A percentile compares a stretch with the other conserved stretches of the same genome.
Conservation (phyloP, 2,888 invertebrate genomes). For the Eumacrocentrus americanus region DNA sequence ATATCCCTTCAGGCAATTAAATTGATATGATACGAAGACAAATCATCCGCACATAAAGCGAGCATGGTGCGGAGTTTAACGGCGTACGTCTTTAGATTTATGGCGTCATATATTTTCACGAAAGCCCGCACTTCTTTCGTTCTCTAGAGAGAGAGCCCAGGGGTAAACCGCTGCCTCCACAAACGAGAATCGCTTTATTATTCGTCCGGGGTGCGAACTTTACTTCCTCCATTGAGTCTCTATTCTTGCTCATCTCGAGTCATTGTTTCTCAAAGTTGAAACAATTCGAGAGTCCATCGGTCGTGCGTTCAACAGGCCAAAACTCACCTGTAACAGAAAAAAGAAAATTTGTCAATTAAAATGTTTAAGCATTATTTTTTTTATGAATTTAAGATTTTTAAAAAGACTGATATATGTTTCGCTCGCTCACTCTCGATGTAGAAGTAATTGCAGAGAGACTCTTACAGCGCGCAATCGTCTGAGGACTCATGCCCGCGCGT, state of each 20-base stretch:
- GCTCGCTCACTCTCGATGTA: neutral
- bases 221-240: slow-evolving; percentile 4
- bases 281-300: neutral
- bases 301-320: neutral
- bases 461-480: neutral
- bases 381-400: too few species aligned
- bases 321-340: slow-evolving; percentile 22
- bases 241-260: neutral
- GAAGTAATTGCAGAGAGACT: slow-evolving; percentile 3
- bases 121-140: slow-evolving; percentile 34
- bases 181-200: slow-evolving; percentile 27
- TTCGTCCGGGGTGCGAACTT: slow-evolving; percentile 17
- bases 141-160: slow-evolving; percentile 13
- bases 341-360: too few species aligned
- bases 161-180: slow-evolving; percentile 13
- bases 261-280: neutral
- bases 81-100: slow-evolving; percentile 37
- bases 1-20: neutral
- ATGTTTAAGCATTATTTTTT: neutral
- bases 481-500: slow-evolving; percentile 36
- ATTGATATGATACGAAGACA: slow-evolving; percentile 25
- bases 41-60: slow-evolving; percentile 28
- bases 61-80: slow-evolving; percentile 34
- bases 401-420: neutral
- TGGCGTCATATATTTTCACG: slow-evolving; percentile 39